Evolutionary conservation across 2,888 invertebrate species (phyloP), one percentile per base, ranked within the genome.

Genomic region (Mactromeris polynyma): DNA sequence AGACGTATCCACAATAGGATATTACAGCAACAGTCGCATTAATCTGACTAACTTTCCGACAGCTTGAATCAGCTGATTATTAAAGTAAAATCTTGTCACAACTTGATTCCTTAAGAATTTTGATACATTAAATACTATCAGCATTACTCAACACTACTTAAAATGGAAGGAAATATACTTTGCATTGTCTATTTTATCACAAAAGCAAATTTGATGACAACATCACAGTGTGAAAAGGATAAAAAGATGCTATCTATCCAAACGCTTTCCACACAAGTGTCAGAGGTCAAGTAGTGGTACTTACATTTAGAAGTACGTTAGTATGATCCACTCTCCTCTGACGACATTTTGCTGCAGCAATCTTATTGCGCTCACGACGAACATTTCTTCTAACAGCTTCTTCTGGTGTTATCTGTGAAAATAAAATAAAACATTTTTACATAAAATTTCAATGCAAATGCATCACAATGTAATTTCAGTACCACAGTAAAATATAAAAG

Each of bases 281-380:
- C 2, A 69, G 31, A 17, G 36, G 42, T 77, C 54, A 81, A 81
- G 81, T 81, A 33, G 2, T 1, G 21, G 31, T 81, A 36, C 69
- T 97, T 97, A 98, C 98, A 93, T 98, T 98, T 94, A 99, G 97
- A 51, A 99, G 97, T 94, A 98, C 97, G 97, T 99, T 99, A 93
- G 99, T 99, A 96, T 99, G 99, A 97, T 99, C 99, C 95, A 99
- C 98, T 90, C 99, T 97, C 93, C 99, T 98, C 97, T 99, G 99
- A 96, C 99, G 98, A 97, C 99, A 99, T 93, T 99, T 98, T 0
- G 99, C 99, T 83, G 99, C 99, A 51, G 99, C 99, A 97, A 98
- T 98, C 97, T 99, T 99, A 97, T 99, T 99, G 90, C 99, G 97
- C 96, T 99, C 99, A 81, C 99, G 97, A 38, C 99, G 97, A 73